Base-by-base conservation (phyloP, 1,140 invertebrate genomes). In the Cylas formicarius region DNA sequence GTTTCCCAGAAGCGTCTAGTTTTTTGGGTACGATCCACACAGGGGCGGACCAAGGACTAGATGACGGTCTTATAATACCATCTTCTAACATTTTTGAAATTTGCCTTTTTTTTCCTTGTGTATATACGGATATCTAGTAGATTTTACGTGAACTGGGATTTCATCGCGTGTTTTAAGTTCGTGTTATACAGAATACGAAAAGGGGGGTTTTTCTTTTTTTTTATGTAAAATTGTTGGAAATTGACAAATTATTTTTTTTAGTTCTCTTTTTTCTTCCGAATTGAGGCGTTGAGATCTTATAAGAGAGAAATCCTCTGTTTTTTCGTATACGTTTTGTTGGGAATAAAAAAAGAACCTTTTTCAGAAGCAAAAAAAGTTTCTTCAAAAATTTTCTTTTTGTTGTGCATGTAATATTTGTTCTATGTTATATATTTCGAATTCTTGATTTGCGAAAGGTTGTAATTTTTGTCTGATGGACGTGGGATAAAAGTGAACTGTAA, bases 41-140 rank as follows among this genome's bases (percentile, higher is more conserved):
- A n/a, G 66, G 65, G 10, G 57, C 59, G 6, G 60, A 53, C 63
- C 66, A 73, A 9, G 65, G 49, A 38, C 58, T 60, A 4, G 44
- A 47, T 2, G 57, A 58, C 4, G 55, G 63, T 23, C 60, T 44
- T 7, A 63, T 58, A 5, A 66, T 56, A 6, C 55, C 54, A 6
- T 46, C 11, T 11, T 49, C 29, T 17, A 57, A 24, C 53, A 59
- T 50, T 21, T 48, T 39, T 8, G 42, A 23, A 14, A 59, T 53
- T 57, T 66, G 59, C 33, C 29, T 42, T 7, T 62, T 41, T n/a
- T 63, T 51, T 52, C 64, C 62, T 56, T 57, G 14, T 64, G 56
- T 18, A 55, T 22, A 8, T 46, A 47, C 10, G 61, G 61, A 31
- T 57, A 62, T 18, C 57, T 32, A 44, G 65, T 65, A 6, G 50